Base-by-base conservation (phyloP, 2,113 vertebrate species). In the Calidris pugnax region DNA sequence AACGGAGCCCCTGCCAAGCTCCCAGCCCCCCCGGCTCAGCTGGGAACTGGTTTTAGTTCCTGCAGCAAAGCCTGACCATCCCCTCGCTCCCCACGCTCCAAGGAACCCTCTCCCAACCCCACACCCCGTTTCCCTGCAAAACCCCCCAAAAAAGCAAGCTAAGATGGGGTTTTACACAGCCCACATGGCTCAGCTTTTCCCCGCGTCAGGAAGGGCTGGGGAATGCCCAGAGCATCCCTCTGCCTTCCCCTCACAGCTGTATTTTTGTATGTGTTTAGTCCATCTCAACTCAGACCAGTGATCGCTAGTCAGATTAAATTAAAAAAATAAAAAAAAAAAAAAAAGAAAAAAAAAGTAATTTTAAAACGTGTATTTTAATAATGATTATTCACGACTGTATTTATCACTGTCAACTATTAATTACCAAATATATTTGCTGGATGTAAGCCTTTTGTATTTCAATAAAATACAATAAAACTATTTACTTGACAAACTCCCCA, bases 391-490 rank as follows among this genome's bases (percentile, higher is more conserved):
- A 81, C 64, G 24, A 97, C 85, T 90, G 88, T 95, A 96, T 88
- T 83, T 95, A 86, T 88, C 87, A 90, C 50, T 90, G 78, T 93
- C 74, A 87, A 93, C 59, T 95, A 78, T 95, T 87, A 95, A 94
- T 73, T 95, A 94, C 95, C 93, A 98, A 96, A 95, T 95, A 89
- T 69, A 78, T 93, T 95, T 97, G 82, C 79, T 97, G 96, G 91
- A 94, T 9, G 57, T 78, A 97, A 97, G 93, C 85, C 78, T 91
- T 98, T 97, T 97, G 92, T 97, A 97, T 96, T 98, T 97, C 90
- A 97, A 96, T 97, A 97, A 97, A 97, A 95, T 78, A 96, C 47
- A 89, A 89, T 95, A 89, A 97, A 97, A 95, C 47, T 85, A 93
- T 95, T 90, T 96, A 79, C 93, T 92, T 95, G 75, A 93, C 92